Evolutionary conservation across 1,140 invertebrate genomes (phyloP), one percentile per base, ranked within the genome.

Genomic region (Zaprionus lachaisei): DNA sequence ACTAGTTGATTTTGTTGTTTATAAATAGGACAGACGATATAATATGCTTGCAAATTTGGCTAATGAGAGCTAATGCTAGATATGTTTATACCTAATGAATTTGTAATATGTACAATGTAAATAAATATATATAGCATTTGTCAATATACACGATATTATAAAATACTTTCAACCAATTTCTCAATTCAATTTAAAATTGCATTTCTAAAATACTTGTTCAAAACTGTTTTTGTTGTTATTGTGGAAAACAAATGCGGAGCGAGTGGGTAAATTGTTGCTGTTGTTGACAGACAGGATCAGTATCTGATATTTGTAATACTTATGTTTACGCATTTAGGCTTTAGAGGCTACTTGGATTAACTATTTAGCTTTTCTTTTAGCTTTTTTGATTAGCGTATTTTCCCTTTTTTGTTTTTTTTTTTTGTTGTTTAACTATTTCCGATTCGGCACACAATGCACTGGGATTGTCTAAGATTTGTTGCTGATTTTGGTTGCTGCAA

Each of bases 391-490:
- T 73, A 51, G 47, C 47, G 47, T 51, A 12, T 70, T 70, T 47
- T 24, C 34, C 55, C 15, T 51, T 70, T 65, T 61, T 63, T 14
- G n/a, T n/a, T 20, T 24, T 69, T 55, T 49, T 61, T 65, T 49
- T 6, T 26, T 28, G 26, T 28, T 26, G 22, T 70, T 62, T 78
- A 14, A 47, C 41, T 47, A 47, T 47, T 38, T 38, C 37, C 37
- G 14, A 38, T 62, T 63, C 81, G 72, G 72, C 69, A 72, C 44
- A 67, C 67, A 62, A 67, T 72, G 73, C 89, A 91, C 89, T 91
- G 89, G 89, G 89, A 91, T 91, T 91, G 89, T 91, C 81, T 85
- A 80, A 65, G 63, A 62, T 64, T 74, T 65, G 49, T 54, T 38
- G 34, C 38, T 71, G 17, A 14, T 68, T 31, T 64, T 65, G 4